Percentiles rank a stretch among this genome's conserved stretches.
phyloP scores from a whole-genome alignment of 2,797 vertebrate species.

The Podarcis lilfordi region DNA sequence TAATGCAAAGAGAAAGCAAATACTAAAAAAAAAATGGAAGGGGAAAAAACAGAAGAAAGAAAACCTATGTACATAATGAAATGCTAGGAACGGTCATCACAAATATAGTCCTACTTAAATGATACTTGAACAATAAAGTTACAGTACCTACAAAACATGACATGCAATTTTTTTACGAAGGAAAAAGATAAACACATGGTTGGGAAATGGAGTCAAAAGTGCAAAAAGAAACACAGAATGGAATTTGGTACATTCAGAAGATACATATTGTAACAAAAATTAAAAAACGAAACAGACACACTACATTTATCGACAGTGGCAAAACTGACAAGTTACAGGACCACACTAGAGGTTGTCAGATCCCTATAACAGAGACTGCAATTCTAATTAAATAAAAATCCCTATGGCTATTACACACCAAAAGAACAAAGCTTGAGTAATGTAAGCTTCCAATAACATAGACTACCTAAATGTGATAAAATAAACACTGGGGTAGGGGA shows the following conservation, averaged over 20 bases:
- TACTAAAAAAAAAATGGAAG: constrained; percentile 66
- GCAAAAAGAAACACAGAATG: constrained; percentile 82
- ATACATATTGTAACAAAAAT: constrained; percentile 53
- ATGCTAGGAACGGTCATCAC: constrained; percentile 88
- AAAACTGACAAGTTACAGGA: constrained; percentile 67
- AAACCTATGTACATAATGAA: constrained; percentile 84
- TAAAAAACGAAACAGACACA: neutral
- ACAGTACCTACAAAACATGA: constrained; percentile 87
- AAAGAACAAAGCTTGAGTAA: constrained; percentile 75
- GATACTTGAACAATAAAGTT: constrained; percentile 74
- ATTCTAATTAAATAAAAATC: constrained; percentile 81
- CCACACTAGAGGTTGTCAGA: constrained; percentile 70
- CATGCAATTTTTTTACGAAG: constrained; percentile 56
- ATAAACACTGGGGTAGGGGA: constrained; percentile 65
- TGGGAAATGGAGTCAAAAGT: constrained; percentile 85
- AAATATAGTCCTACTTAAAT: constrained; percentile 70
- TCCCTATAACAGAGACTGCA: constrained; percentile 61
- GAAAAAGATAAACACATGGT: constrained; percentile 61
- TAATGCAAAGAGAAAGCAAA: constrained; percentile 71
- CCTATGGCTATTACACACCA: constrained; percentile 80
- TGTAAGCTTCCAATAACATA: constrained; percentile 77
- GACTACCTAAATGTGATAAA: constrained; percentile 77
- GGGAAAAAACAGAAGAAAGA: constrained; percentile 72
- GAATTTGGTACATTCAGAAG: constrained; percentile 74
- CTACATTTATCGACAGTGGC: constrained; percentile 63